Evolutionary conservation across 2,888 invertebrate genomes (phyloP), one percentile per base, ranked within the genome.

Genomic region (Ormyrus rosae): DNA sequence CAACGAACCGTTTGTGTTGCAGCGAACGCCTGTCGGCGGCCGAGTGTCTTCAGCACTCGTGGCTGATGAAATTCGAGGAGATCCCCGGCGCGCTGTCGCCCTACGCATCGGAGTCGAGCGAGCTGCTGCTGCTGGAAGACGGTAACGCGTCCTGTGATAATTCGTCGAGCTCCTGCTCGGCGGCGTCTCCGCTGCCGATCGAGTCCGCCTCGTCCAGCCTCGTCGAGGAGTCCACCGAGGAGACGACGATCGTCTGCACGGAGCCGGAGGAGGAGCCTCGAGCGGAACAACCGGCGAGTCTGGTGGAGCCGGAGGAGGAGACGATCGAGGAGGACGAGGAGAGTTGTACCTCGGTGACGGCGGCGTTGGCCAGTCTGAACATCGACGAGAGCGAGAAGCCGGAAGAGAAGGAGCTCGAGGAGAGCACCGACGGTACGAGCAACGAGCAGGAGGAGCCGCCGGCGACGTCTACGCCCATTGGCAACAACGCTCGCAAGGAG

Each of bases 21-120:
- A 98, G 98, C 92, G 95, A 95, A 92, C 95, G 98, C 92, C 94
- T 98, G 92, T 95, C 95, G 90, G 96, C 97, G 89, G 94, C 94
- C 88, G 96, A 97, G 92, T 96, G 98, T 92, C 94, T 98, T 90
- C 94, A 96, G 91, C 98, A 98, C 92, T 94, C 95, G 88, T 98
- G 98, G 98, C 94, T 98, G 86, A 77, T 76, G 48, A 83, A 86
- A 80, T 89, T 86, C 84, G 87, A 88, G 58, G 87, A 78, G 82
- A 83, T 63, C 13, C 67, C 70, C 50, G 61, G 46, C 8, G n/a
- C 82, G 5, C 65, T 78, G 56, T 63, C 78, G 19, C 53, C 69
- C 46, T 64, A 46, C 58, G 71, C 71, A 61, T 70, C 71, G 53
- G 81, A 75, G 11, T 68, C 76, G 11, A 64, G 10, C n/a, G 65